phyloP scores from a whole-genome alignment of 2,797 vertebrate genomes.

The Thunnus albacares region DNA sequence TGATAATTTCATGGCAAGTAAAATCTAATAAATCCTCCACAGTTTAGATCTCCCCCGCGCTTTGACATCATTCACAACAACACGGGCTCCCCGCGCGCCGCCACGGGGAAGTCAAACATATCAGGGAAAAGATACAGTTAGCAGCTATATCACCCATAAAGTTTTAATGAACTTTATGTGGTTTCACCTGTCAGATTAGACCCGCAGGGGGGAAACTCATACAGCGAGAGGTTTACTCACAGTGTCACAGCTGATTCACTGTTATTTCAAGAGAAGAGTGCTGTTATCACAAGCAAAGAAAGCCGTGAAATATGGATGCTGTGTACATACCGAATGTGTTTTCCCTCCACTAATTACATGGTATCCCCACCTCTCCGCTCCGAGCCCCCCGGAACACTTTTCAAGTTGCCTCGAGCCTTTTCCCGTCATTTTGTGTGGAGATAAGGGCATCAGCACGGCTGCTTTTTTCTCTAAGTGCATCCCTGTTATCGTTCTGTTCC shows the following conservation, averaged over 20 bases:
- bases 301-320: slow-evolving; percentile 48
- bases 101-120: background rate
- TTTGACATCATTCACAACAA: background rate
- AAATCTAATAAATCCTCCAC: too few species aligned
- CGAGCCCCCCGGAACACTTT: slow-evolving; percentile 27
- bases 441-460: slow-evolving; percentile 33
- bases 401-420: slow-evolving; percentile 29
- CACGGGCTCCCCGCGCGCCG: background rate
- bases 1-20: too few species aligned
- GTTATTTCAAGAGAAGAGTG: slow-evolving; percentile 19
- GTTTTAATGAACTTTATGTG: slow-evolving; percentile 45
- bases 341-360: slow-evolving; percentile 55
- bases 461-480: slow-evolving; percentile 26
- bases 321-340: slow-evolving; percentile 52
- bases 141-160: slow-evolving; percentile 11
- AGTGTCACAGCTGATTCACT: slow-evolving; percentile 28
- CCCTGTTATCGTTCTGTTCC: slow-evolving; percentile 54
- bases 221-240: background rate
- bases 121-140: background rate
- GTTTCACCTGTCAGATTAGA: slow-evolving; percentile 41
- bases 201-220: slow-evolving; percentile 1
- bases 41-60: background rate
- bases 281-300: slow-evolving; percentile 2
- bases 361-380: background rate
- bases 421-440: slow-evolving; percentile 28